A percentile compares a stretch with the other conserved stretches of the same genome.
phyloP scores from a whole-genome alignment of 2,113 vertebrate genomes.

The Oenanthe oenanthe region DNA sequence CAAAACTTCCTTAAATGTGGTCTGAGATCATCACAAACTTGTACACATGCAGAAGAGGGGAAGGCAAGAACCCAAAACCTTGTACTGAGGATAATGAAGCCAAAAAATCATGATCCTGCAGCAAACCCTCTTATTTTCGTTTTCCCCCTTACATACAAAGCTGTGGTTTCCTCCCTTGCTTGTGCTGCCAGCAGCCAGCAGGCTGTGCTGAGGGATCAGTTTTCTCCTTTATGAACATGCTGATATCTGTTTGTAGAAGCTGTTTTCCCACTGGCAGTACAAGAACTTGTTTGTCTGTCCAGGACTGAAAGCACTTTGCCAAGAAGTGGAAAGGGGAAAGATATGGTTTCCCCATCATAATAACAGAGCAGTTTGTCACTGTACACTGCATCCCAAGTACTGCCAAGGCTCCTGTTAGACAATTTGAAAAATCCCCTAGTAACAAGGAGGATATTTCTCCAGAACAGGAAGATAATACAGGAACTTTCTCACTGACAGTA shows the following conservation, averaged over 20 bases:
- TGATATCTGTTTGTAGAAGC: background rate
- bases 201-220: slow-evolving; percentile 34
- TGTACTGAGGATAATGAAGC: background rate
- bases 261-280: background rate
- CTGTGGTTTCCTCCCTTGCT: accelerated
- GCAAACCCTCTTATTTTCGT: background rate
- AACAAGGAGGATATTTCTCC: background rate
- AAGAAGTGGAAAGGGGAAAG: background rate
- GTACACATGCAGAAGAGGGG: background rate
- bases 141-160: background rate
- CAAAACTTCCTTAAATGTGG: background rate
- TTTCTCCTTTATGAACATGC: background rate
- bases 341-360: background rate
- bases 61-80: background rate
- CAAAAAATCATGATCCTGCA: background rate
- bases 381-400: accelerated
- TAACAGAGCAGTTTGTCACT: background rate
- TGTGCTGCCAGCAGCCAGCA: slow-evolving; percentile 20
- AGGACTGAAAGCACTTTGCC: background rate
- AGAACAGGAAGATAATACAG: background rate
- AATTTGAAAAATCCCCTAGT: background rate
- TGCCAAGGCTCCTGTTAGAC: background rate
- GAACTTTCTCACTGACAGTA: background rate
- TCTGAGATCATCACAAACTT: background rate
- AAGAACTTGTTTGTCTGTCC: background rate